These are phyloP conservation scores for Cataglyphis hispanica DNA, from an alignment of 1,140 invertebrate genomes.

Conservation along the genomic window DNA sequence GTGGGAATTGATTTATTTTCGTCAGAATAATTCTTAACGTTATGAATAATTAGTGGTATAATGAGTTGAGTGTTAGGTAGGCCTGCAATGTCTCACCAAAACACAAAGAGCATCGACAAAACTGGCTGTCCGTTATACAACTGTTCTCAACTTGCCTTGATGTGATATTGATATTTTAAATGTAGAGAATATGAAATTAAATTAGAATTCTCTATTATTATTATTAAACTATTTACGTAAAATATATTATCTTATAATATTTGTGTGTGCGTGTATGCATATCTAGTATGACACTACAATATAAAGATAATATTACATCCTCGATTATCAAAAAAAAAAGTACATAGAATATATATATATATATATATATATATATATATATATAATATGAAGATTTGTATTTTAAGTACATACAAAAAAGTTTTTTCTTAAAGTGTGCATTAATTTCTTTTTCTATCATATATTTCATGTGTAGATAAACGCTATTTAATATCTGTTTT, in stretches of 20 bases:
- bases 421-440: neutral
- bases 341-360: neutral
- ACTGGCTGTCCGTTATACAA: slow-evolving; percentile 76
- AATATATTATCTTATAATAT: neutral
- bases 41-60: slow-evolving; percentile 87
- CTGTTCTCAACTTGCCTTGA: slow-evolving; percentile 82
- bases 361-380: neutral
- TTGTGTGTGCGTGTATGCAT: too few relatives aligned
- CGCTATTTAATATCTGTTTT: neutral
- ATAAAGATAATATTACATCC: neutral
- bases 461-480: neutral
- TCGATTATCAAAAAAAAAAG: neutral
- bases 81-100: slow-evolving; percentile 84
- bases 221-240: neutral
- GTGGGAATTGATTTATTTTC: slow-evolving; percentile 82
- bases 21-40: slow-evolving; percentile 81
- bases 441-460: too few relatives aligned
- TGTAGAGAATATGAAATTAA: neutral
- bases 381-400: too few relatives aligned
- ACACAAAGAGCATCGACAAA: slow-evolving; percentile 82
- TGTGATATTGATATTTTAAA: slow-evolving; percentile 13
- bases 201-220: neutral
- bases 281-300: neutral
- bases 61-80: slow-evolving; percentile 86
- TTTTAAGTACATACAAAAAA: neutral